Percentiles rank a stretch among this genome's conserved stretches.
Evolutionary conservation across 2,113 vertebrate genomes (phyloP).

Genomic region (Pachyramphus minor): DNA sequence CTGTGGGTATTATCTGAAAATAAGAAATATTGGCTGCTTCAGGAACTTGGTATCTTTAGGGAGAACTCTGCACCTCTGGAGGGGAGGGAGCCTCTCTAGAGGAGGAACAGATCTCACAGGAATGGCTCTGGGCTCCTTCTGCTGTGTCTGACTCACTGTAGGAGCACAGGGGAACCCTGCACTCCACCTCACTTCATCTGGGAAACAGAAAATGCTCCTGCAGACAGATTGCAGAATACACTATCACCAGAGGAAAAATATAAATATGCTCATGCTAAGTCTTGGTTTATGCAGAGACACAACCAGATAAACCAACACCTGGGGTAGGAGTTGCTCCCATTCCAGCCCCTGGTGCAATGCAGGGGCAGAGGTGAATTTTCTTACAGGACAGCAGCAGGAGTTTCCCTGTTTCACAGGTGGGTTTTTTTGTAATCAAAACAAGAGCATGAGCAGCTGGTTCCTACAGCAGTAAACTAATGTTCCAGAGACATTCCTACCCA

Average conservation of each 20-base stretch:
- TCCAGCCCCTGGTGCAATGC: not conserved
- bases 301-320: not conserved
- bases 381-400: not conserved
- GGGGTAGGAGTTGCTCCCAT: not conserved
- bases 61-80: not conserved
- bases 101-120: not conserved
- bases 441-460: not conserved
- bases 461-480: not conserved
- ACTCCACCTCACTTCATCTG: not conserved
- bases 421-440: too few relatives aligned
- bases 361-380: not conserved
- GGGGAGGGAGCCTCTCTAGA: not conserved
- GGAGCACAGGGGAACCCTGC: not conserved
- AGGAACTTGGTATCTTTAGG: not conserved
- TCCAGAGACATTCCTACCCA: not conserved
- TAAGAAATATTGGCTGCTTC: not conserved
- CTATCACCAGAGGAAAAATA: not conserved
- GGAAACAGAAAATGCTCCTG: not conserved
- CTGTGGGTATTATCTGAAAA: not conserved
- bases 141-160: fast-evolving
- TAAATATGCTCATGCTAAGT: not conserved
- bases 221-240: not conserved
- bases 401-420: not conserved
- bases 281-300: not conserved
- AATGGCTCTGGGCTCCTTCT: not conserved